Base-by-base conservation (phyloP, 2,113 vertebrate species). In the Tyto alba region DNA sequence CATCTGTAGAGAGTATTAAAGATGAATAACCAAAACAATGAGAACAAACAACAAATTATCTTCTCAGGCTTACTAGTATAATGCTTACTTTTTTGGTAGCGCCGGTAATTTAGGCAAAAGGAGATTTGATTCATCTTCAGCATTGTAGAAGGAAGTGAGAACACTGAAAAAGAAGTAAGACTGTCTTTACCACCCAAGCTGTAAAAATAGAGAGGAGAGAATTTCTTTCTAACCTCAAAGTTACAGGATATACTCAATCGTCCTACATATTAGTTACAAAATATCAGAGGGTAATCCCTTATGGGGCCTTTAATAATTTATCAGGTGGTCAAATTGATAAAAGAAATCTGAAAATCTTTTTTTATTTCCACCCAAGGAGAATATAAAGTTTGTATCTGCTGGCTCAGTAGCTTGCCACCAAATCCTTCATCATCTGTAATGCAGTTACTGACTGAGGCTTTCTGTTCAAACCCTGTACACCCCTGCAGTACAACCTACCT, bases 51-150 rank as follows among this genome's bases (percentile, higher is more conserved):
- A 90, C 53, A 83, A 88, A 80, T 4, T 23, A 32, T 43, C 38
- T 79, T 36, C 50, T 64, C 57, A 88, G 30, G 69, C 47, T 91
- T 57, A 38, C 22, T 18, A 72, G 23, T 13, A 1, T 67, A 77
- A 85, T 27, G 85, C 95, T 97, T 97, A 99, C 99, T 99, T 99
- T 97, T 99, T 99, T 36, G 99, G 99, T 86, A 99, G 97, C 0
- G 99, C 98, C 32, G 99, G 99, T 72, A 99, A 94, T 95, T 99
- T 99, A 47, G 99, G 99, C 67, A 99, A 97, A 69, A 99, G 99
- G 57, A 99, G 98, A 79, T 98, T 99, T 71, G 99, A 99, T 93
- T 99, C 99, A 90, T 99, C 99, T 78, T 99, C 99, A 22, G 99
- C 98, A 89, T 98, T 99, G 95, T 99, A 99, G 97, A 99, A 99